Evolutionary conservation across 2,888 invertebrate genomes (phyloP), one percentile per base, ranked within the genome.

Genomic region (Andrena camellia): DNA sequence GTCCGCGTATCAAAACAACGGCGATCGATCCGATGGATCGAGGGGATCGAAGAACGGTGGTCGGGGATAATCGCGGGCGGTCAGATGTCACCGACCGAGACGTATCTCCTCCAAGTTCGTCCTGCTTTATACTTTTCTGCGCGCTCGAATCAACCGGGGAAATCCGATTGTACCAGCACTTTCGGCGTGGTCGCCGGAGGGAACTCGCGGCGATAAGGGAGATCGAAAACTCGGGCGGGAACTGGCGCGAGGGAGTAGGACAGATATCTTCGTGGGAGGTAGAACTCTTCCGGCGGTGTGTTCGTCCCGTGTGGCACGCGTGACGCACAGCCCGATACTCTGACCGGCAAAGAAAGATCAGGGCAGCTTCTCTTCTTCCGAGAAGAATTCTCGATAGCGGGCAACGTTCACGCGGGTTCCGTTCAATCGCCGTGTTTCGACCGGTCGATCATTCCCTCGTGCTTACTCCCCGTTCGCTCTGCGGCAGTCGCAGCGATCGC

Each of bases 281-380:
- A 66, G 23, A 75, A 67, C 70, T 76, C 54, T 75, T 82, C 74
- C 73, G 63, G 81, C 68, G 78, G 48, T 76, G 79, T 70, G 48
- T 50, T 68, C 72, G 81, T 80, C 54, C 81, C 80, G 81, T 81
- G 81, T 75, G 81, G 81, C 69, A 80, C 75, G 81, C 81, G 81
- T 75, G 59, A 80, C 80, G 75, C 81, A 60, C 81, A 20, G 69
- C 33, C 69, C 75, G 75, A 80, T 66, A 59, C 35, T 52, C 79
- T 42, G 23, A 57, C 71, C 64, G 64, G 42, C 59, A 35, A 20
- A 57, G 23, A 57, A 29, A 20, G 59, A 33, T n/a, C 48, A 77
- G 29, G 59, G 33, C 33, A 66, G 57, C 33, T 62, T 68, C 64
- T 66, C 66, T 26, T 63, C 59, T 48, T 60, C 26, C 72, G 42